phyloP scores from a whole-genome alignment of 2,888 invertebrate genomes.

The Trichacis sp. region DNA sequence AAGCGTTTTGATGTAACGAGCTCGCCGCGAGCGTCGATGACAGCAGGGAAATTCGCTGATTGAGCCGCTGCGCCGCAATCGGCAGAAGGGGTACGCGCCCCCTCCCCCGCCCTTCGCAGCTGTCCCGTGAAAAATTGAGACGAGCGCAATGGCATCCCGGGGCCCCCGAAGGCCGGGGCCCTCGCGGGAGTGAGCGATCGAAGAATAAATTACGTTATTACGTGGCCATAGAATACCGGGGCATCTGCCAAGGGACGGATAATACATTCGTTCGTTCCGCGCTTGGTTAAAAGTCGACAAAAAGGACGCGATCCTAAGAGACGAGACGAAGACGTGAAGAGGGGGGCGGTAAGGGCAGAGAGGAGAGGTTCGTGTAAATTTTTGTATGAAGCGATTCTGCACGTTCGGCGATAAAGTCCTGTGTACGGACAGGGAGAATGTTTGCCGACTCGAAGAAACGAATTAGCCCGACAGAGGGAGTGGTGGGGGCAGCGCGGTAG shows the following conservation, averaged over 20 bases:
- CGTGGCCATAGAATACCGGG: constrained; percentile 35
- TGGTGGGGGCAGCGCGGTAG: constrained; percentile 44
- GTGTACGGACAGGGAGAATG: constrained; percentile 43
- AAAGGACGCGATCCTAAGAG: constrained; percentile 12
- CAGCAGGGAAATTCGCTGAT: constrained; percentile 21
- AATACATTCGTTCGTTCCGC: constrained; percentile 59
- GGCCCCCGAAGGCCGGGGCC: constrained; percentile 19
- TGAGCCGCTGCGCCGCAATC: constrained; percentile 32
- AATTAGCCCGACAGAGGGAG: constrained; percentile 50
- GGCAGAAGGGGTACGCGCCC: constrained; percentile 14
- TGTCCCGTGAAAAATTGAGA: constrained; percentile 43
- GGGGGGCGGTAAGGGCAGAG: constrained; percentile 22
- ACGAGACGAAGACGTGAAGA: constrained; percentile 9
- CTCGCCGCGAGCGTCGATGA: constrained; percentile 13
- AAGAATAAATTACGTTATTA: constrained; percentile 56
- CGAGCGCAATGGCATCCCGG: constrained; percentile 23
- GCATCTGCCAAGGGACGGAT: constrained; percentile 49
- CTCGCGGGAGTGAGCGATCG: constrained; percentile 48
- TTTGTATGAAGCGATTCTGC: constrained; percentile 63
- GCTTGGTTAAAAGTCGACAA: constrained; percentile 34
- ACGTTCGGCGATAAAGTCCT: constrained; percentile 54
- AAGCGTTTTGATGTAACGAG: background rate
- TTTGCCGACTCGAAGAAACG: constrained; percentile 59
- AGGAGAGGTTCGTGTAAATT: constrained; percentile 54
- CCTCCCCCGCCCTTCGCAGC: constrained; percentile 36